These are phyloP conservation scores for Drosophila macrospina DNA, from an alignment of 2,888 invertebrate genomes.

Conservation along the genomic window DNA sequence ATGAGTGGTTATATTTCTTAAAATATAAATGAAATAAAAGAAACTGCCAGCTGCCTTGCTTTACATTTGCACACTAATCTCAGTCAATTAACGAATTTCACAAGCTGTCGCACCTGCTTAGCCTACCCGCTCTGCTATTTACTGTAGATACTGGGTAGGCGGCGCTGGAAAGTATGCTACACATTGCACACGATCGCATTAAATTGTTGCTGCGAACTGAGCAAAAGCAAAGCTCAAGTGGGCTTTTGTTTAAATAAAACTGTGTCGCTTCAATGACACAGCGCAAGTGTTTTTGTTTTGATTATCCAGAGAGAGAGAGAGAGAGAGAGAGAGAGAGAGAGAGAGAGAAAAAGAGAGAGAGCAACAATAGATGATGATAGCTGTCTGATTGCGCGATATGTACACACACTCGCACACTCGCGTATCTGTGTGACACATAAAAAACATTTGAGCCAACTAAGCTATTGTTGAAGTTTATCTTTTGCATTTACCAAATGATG, in stretches of 20 bases:
- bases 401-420: conserved; percentile 1
- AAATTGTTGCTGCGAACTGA: conserved; percentile 62
- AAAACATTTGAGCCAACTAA: conserved; percentile 71
- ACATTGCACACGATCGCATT: conserved; percentile 41
- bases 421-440: conserved; percentile 63
- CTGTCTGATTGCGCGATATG: conserved; percentile 57
- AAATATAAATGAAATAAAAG: background rate
- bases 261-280: conserved; percentile 67
- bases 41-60: too few relatives aligned
- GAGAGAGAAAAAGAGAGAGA: too few relatives aligned
- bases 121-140: background rate
- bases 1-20: too few relatives aligned
- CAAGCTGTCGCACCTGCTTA: background rate
- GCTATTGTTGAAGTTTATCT: conserved; percentile 77
- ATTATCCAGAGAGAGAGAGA: too few relatives aligned
- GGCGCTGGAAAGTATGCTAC: conserved; percentile 23
- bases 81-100: background rate
- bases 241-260: conserved; percentile 77
- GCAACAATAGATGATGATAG: conserved; percentile 50
- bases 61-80: background rate
- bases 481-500: conserved; percentile 72
- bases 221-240: conserved; percentile 76
- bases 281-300: conserved; percentile 70
- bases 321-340: too few relatives aligned
- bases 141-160: background rate